Evolutionary conservation across 2,797 vertebrate species (phyloP).

Genomic region (Netta rufina): DNA sequence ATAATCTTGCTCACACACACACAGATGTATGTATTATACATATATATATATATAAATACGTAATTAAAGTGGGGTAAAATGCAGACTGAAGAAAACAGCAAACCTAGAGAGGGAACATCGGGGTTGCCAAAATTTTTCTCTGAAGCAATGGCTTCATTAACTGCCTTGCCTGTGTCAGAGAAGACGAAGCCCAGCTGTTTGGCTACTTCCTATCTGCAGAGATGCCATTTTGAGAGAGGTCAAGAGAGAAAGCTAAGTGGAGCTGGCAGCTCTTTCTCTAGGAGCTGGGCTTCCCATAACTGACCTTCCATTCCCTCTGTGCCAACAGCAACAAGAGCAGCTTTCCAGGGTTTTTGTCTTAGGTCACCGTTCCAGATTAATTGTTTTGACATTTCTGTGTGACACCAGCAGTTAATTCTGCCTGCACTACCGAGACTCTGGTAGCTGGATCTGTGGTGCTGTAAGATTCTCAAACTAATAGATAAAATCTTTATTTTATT

Average conservation of each 20-base stretch:
- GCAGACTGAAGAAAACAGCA: not conserved
- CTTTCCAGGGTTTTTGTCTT: not conserved
- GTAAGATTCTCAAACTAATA: not conserved
- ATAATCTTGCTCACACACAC: not conserved
- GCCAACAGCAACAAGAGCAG: conserved; percentile 44
- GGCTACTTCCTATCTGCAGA: not conserved
- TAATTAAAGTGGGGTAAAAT: not conserved
- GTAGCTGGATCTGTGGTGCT: conserved; percentile 7
- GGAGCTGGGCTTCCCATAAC: not conserved
- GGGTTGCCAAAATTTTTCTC: not conserved
- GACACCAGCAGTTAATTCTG: conserved; percentile 54
- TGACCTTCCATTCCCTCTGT: not conserved
- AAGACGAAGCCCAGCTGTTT: not conserved
- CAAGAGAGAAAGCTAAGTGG: not conserved
- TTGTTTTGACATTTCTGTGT: conserved; percentile 53
- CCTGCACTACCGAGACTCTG: not conserved
- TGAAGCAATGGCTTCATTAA: not conserved
- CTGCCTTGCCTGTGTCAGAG: not conserved
- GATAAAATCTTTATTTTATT: conserved; percentile 23
- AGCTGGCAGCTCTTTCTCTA: conserved; percentile 6
- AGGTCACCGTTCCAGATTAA: conserved; percentile 14
- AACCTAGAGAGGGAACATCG: not conserved
- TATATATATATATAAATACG: not conserved
- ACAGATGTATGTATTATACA: fast-evolving
- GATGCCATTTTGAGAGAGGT: conserved; percentile 17